Evolutionary conservation across 92 coral and sea anemone genomes (phyloP).

Genomic region (Anthopleura xanthogrammica): DNA sequence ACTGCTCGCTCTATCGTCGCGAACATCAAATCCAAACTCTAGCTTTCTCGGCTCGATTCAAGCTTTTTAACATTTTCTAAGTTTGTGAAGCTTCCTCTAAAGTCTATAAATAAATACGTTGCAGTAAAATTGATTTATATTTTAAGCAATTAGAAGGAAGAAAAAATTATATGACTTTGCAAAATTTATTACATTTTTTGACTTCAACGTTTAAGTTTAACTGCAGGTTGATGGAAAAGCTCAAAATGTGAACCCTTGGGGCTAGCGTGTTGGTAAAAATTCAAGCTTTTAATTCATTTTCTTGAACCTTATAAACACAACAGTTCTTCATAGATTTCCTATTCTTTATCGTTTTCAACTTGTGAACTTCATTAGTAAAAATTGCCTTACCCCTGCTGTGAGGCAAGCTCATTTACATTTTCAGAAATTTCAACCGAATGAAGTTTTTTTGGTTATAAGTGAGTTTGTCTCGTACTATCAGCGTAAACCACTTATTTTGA

Average conservation of each 20-base stretch:
- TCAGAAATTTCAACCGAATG: not conserved
- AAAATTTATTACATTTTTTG: not conserved
- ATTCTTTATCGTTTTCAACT: conserved; percentile 9
- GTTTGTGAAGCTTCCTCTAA: not conserved
- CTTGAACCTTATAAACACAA: not conserved
- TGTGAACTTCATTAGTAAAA: conserved; percentile 8
- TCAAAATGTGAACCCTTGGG: no score
- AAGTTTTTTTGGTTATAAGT: not conserved
- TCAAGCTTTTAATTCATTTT: not conserved
- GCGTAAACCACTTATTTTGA: not conserved
- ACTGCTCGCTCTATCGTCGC: not conserved
- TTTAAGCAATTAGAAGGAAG: not conserved
- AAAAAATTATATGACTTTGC: not conserved
- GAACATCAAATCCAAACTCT: not conserved
- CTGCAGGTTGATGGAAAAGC: not conserved
- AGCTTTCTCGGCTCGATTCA: not conserved
- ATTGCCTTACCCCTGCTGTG: conserved; percentile 24
- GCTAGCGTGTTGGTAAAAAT: not conserved
- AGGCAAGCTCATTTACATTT: conserved; percentile 7
- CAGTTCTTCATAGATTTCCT: conserved; percentile 1
- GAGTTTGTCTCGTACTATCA: not conserved
- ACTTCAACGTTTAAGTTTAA: not conserved
- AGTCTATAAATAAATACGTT: not conserved
- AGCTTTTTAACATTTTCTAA: not conserved
- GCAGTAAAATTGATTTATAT: not conserved